These are phyloP conservation scores for Brenthis ino DNA, from an alignment of 2,888 invertebrate species.

Conservation along the genomic window DNA sequence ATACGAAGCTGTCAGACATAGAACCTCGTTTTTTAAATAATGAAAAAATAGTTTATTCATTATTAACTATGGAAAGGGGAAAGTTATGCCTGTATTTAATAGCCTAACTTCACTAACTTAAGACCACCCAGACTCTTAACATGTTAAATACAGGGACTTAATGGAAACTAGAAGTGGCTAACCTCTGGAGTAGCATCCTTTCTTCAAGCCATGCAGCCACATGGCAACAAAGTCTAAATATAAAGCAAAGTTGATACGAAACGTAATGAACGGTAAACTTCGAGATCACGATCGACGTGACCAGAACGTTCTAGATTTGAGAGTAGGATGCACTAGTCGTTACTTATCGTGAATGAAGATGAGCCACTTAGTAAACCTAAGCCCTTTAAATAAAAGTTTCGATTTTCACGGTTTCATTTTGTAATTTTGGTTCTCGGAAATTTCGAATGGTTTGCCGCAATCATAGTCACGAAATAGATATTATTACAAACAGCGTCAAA, in stretches of 20 bases:
- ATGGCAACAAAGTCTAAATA: slow-evolving; percentile 1
- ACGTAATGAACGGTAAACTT: slow-evolving; percentile 27
- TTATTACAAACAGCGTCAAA: too few species aligned
- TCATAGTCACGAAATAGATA: too few species aligned
- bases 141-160: too few species aligned
- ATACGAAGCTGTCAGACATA: too few species aligned
- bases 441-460: neutral
- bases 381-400: neutral
- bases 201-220: neutral
- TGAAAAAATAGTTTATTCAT: too few species aligned
- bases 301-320: slow-evolving; percentile 21
- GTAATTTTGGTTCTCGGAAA: neutral
- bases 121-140: too few species aligned
- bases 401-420: neutral
- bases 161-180: too few species aligned
- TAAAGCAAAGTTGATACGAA: slow-evolving; percentile 16
- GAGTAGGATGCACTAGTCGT: slow-evolving; percentile 16
- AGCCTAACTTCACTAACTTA: too few species aligned
- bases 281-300: slow-evolving; percentile 29
- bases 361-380: neutral
- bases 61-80: too few species aligned
- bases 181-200: too few species aligned
- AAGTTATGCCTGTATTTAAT: too few species aligned
- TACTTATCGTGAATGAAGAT: slow-evolving; percentile 8
- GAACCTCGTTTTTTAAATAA: too few species aligned